Evolutionary conservation across 2,113 vertebrate genomes (phyloP).

Genomic region (Anolis sagrei): DNA sequence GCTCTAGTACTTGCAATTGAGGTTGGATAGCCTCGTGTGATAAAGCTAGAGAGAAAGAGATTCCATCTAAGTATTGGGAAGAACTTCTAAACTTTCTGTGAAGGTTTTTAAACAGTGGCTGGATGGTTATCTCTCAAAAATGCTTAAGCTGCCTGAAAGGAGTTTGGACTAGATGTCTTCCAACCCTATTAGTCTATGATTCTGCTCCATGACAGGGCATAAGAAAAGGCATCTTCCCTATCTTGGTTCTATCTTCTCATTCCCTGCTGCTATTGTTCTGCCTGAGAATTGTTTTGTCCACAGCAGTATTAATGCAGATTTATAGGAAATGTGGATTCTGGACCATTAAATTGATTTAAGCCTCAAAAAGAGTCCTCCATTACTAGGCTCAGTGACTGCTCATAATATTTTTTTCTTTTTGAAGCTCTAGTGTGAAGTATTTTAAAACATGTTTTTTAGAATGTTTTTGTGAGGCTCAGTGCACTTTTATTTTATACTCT

Average conservation of each 20-base stretch:
- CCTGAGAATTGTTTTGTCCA: background rate
- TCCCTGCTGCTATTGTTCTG: background rate
- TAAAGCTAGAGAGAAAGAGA: background rate
- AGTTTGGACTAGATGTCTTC: too few relatives aligned
- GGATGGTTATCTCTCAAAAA: too few relatives aligned
- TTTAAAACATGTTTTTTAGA: constrained; percentile 11
- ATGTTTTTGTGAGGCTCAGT: background rate
- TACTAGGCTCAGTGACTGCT: background rate
- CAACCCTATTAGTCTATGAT: too few relatives aligned
- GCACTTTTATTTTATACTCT: constrained; percentile 18
- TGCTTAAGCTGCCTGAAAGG: too few relatives aligned
- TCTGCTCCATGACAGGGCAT: background rate
- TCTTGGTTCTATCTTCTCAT: background rate
- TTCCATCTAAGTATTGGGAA: too few relatives aligned
- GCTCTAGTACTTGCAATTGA: too few relatives aligned
- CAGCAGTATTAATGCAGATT: background rate
- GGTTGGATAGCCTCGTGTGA: too few relatives aligned
- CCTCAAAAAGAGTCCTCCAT: background rate
- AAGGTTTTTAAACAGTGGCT: too few relatives aligned
- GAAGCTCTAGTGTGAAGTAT: constrained; percentile 4
- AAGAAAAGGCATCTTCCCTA: background rate
- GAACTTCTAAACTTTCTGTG: too few relatives aligned
- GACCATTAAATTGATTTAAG: background rate
- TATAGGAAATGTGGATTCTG: background rate
- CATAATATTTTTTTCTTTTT: constrained; percentile 26